These are phyloP conservation scores for Erannis defoliaria DNA, from an alignment of 2,888 invertebrate genomes.

Conservation along the genomic window DNA sequence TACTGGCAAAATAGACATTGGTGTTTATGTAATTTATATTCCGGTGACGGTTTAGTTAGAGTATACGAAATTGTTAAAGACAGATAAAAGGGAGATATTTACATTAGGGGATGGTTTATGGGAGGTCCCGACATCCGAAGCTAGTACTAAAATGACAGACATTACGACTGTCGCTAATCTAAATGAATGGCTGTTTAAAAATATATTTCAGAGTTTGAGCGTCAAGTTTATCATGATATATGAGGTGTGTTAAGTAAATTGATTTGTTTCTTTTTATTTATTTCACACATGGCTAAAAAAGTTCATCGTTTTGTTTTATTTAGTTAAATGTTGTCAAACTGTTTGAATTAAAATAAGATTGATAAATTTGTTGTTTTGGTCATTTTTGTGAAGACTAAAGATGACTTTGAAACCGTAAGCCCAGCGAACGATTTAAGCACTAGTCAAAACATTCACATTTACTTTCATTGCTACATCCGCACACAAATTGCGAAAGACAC, in stretches of 20 bases:
- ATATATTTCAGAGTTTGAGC: conserved; percentile 48
- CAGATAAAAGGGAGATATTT: conserved; percentile 84
- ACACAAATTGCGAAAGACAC: conserved; percentile 33
- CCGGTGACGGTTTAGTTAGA: conserved; percentile 82
- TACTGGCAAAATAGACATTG: conserved; percentile 50
- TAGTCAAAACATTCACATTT: background rate
- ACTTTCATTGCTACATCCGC: conserved; percentile 39
- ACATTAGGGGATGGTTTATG: conserved; percentile 80
- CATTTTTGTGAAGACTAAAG: background rate
- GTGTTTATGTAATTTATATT: conserved; percentile 79
- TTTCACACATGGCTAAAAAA: conserved; percentile 14
- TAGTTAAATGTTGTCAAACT: background rate
- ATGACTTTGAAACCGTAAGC: conserved; percentile 2
- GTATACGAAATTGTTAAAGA: conserved; percentile 86
- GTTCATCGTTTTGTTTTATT: background rate
- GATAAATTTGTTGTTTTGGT: too few relatives aligned
- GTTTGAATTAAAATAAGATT: background rate
- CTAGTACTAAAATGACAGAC: conserved; percentile 73
- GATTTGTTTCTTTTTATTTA: conserved; percentile 26
- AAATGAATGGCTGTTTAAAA: conserved; percentile 70
- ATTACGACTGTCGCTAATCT: conserved; percentile 73
- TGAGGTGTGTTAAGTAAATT: conserved; percentile 38
- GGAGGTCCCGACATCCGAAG: conserved; percentile 69
- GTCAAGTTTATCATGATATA: conserved; percentile 48
- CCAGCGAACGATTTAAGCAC: background rate